Conservation (phyloP, 2,888 invertebrate species). For the Schrankia costaestrigalis region DNA sequence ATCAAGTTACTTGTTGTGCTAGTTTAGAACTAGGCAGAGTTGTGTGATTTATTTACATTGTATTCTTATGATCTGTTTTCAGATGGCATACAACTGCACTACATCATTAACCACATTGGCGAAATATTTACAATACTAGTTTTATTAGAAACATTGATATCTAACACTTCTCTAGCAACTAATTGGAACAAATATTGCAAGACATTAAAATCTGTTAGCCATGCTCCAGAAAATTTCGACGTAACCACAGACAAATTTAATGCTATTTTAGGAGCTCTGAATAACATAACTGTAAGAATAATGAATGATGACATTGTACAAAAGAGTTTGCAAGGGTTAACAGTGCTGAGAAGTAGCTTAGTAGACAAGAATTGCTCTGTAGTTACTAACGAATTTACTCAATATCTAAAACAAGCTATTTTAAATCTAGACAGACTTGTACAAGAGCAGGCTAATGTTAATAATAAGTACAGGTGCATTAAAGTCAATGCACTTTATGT, state of each 20-base stretch:
- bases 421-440: conserved; percentile 81
- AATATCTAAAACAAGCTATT: conserved; percentile 83
- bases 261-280: conserved; percentile 86
- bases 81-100: conserved; percentile 74
- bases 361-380: conserved; percentile 67
- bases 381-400: conserved; percentile 82
- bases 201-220: conserved; percentile 84
- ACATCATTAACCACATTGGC: conserved; percentile 80
- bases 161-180: conserved; percentile 52
- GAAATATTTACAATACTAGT: conserved; percentile 84
- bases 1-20: too few species aligned
- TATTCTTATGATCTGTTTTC: too few species aligned
- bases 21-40: not conserved
- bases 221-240: conserved; percentile 82
- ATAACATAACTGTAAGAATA: conserved; percentile 84
- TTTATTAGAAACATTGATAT: conserved; percentile 82
- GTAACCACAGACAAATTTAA: conserved; percentile 82
- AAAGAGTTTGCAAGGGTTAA: conserved; percentile 67
- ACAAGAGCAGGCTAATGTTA: conserved; percentile 74
- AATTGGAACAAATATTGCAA: conserved; percentile 91
- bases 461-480: conserved; percentile 81
- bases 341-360: conserved; percentile 64
- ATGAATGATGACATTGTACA: conserved; percentile 87
- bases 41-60: too few species aligned
- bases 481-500: conserved; percentile 86